Evolutionary conservation across 1,140 invertebrate species (phyloP).

Genomic region (Daktulosphaira vitifoliae): DNA sequence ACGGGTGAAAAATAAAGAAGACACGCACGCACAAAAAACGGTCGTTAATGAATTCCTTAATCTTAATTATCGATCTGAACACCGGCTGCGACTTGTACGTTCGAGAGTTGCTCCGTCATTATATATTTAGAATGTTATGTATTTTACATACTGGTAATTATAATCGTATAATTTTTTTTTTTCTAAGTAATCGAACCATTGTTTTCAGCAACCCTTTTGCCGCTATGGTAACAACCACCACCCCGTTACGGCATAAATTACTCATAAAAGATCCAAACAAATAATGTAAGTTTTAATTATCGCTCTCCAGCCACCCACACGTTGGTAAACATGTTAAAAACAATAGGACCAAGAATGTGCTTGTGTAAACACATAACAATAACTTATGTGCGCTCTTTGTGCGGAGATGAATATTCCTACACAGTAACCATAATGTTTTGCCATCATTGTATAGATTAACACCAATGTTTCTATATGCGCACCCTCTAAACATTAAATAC

Average conservation of each 20-base stretch:
- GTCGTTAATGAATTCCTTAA: conserved; percentile 29
- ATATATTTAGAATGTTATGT: not conserved
- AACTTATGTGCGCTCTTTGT: not conserved
- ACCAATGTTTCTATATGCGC: too few relatives aligned
- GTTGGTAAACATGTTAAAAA: not conserved
- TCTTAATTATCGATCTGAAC: conserved; percentile 29
- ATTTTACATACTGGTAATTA: too few relatives aligned
- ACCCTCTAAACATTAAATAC: too few relatives aligned
- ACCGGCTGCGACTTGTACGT: too few relatives aligned
- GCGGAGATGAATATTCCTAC: too few relatives aligned
- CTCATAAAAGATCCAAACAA: not conserved
- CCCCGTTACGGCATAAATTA: conserved; percentile 25
- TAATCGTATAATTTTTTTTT: too few relatives aligned
- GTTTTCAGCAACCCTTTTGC: conserved; percentile 22
- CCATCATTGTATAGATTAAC: too few relatives aligned
- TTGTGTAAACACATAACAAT: not conserved
- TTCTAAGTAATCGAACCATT: conserved; percentile 2
- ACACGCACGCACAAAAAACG: not conserved
- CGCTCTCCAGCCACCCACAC: not conserved
- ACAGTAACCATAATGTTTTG: too few relatives aligned
- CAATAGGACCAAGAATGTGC: conserved; percentile 4
- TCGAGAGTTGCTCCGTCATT: conserved; percentile 18
- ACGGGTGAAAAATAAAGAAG: not conserved
- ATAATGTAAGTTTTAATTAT: conserved; percentile 23
- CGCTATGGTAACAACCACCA: not conserved